Percentiles rank a stretch among this genome's conserved stretches.
These are phyloP conservation scores for Peromyscus attwateri DNA, from an alignment of 2,797 vertebrate species.

Conservation along the genomic window DNA sequence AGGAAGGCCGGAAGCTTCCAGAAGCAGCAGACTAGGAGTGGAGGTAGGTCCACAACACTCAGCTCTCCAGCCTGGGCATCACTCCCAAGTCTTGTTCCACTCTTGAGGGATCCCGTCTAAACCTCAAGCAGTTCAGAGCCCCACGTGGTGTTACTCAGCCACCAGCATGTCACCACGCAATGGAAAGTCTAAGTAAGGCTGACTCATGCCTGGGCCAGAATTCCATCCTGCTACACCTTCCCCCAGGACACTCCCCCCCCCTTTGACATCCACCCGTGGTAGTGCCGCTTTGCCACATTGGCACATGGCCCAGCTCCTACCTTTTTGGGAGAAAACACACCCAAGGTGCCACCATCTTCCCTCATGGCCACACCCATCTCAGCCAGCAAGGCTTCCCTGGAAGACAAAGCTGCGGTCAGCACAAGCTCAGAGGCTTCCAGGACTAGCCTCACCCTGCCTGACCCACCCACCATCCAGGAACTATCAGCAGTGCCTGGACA, in stretches of 20 bases:
- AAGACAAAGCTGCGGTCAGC: slow-evolving; percentile 57
- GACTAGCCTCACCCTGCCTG: neutral
- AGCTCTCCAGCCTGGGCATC: neutral
- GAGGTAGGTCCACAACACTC: neutral
- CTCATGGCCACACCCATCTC: slow-evolving; percentile 99
- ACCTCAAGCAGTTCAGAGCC: neutral
- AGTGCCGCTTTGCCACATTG: neutral
- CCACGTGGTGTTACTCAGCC: neutral
- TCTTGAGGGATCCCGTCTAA: neutral
- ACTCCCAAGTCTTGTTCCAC: neutral
- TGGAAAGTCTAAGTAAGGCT: neutral
- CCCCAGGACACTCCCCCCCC: neutral
- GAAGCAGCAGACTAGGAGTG: neutral
- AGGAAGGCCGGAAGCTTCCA: neutral
- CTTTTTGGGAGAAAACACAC: slow-evolving; percentile 99
- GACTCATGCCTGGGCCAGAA: accelerated
- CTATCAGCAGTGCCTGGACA: accelerated
- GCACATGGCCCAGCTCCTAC: slow-evolving; percentile 85
- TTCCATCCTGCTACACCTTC: accelerated
- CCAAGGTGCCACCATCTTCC: slow-evolving; percentile 97
- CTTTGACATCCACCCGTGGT: neutral
- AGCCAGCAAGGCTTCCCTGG: slow-evolving; percentile 96
- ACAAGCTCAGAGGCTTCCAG: neutral
- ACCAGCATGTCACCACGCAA: accelerated
- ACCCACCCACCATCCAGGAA: neutral